These are phyloP conservation scores for Tubulanus polymorphus DNA, from an alignment of 2,888 invertebrate species.

Conservation along the genomic window DNA sequence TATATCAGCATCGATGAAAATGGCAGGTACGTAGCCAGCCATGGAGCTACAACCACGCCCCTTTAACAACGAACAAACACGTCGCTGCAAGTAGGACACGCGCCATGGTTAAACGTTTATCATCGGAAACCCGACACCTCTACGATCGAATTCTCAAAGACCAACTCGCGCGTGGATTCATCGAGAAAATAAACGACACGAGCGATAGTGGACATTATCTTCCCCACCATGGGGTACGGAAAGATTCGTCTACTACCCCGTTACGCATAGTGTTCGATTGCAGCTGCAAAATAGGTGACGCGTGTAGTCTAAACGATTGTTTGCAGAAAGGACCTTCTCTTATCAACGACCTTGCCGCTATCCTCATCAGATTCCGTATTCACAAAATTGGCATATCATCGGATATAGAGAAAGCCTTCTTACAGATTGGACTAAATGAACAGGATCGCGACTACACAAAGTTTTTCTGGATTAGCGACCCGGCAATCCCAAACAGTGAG, in stretches of 20 bases:
- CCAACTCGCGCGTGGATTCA: not conserved
- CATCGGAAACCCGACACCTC: not conserved
- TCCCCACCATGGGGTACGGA: slow-evolving; percentile 19
- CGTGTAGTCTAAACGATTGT: slow-evolving; percentile 20
- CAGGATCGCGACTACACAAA: slow-evolving; percentile 14
- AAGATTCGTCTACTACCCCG: slow-evolving; percentile 19
- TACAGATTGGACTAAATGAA: slow-evolving; percentile 12
- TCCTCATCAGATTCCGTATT: slow-evolving; percentile 18
- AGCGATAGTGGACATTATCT: slow-evolving; percentile 14
- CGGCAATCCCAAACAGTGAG: slow-evolving; percentile 11
- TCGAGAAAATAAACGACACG: not conserved
- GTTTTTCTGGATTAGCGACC: slow-evolving; percentile 18
- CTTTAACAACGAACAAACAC: not conserved
- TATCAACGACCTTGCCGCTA: slow-evolving; percentile 16
- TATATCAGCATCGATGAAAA: not conserved
- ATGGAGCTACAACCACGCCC: not conserved
- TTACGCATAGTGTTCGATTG: slow-evolving; percentile 20
- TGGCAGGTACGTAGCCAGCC: not conserved
- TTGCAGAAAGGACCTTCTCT: slow-evolving; percentile 3
- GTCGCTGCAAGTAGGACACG: not conserved
- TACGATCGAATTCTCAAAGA: not conserved
- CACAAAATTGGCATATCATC: slow-evolving; percentile 9
- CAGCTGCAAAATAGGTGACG: slow-evolving; percentile 5
- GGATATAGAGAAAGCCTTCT: slow-evolving; percentile 10
- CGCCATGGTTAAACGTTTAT: not conserved